Evolutionary conservation across 2,888 invertebrate species (phyloP).

Genomic region (Sinodicranocentrus sp.): DNA sequence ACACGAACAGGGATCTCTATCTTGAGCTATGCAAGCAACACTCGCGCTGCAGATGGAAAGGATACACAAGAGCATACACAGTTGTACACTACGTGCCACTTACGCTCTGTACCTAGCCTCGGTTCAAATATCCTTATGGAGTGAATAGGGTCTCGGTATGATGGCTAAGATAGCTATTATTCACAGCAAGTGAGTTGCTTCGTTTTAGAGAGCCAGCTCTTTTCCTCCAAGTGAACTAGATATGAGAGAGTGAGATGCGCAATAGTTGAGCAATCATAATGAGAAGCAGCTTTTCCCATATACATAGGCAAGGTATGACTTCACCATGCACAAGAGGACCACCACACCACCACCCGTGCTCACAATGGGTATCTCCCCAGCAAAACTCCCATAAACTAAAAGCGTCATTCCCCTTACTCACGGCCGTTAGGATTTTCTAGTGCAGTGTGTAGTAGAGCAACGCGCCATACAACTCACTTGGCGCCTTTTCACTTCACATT

Average conservation of each 20-base stretch:
- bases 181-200: no score
- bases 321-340: no score
- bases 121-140: background rate
- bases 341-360: conserved; percentile 55
- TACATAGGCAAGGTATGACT: conserved; percentile 43
- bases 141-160: background rate
- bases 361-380: conserved; percentile 52
- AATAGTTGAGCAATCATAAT: conserved; percentile 59
- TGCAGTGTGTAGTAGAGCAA: conserved; percentile 10
- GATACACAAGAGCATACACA: conserved; percentile 25
- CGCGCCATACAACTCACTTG: conserved; percentile 59
- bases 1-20: background rate
- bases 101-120: background rate
- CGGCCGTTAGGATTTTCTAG: conserved; percentile 59
- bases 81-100: background rate
- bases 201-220: background rate
- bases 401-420: conserved; percentile 66
- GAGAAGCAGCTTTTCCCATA: background rate
- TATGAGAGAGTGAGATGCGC: conserved; percentile 37
- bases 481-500: conserved; percentile 67
- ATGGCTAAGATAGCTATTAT: no score
- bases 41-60: conserved; percentile 25
- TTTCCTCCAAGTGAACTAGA: background rate
- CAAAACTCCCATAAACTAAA: conserved; percentile 60
- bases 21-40: conserved; percentile 16